Conservation (phyloP, 2,797 vertebrate species). For the Coregonus ussuriensis region DNA sequence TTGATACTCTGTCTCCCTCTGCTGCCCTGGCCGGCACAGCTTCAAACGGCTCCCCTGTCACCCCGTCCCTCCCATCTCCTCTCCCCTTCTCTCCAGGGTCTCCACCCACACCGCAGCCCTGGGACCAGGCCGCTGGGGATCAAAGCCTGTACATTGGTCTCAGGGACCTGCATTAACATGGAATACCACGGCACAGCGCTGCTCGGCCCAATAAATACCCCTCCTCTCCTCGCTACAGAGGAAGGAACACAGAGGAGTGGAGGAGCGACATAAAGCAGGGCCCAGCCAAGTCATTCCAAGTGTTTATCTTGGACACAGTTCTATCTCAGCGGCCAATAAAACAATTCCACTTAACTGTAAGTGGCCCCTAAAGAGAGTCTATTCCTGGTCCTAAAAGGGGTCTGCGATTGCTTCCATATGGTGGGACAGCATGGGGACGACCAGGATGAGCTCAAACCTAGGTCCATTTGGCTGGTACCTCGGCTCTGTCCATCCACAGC, state of each 20-base stretch:
- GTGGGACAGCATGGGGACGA: constrained; percentile 95
- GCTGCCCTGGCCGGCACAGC: constrained; percentile 62
- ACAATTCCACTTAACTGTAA: constrained; percentile 96
- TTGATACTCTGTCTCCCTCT: constrained; percentile 71
- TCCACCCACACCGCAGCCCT: constrained; percentile 67
- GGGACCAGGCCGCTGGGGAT: neutral
- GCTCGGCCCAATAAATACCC: constrained; percentile 91
- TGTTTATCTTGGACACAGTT: constrained; percentile 99
- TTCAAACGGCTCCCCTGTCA: constrained; percentile 68
- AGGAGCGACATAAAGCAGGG: constrained; percentile 74
- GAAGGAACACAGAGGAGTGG: constrained; percentile 75
- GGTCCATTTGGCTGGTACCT: constrained; percentile 90
- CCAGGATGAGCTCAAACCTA: constrained; percentile 84
- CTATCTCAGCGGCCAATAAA: constrained; percentile 98
- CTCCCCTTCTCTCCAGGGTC: constrained; percentile 66
- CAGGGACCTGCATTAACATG: constrained; percentile 88
- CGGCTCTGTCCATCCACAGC: constrained; percentile 91
- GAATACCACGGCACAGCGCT: constrained; percentile 88
- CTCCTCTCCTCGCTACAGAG: constrained; percentile 77
- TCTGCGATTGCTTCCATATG: constrained; percentile 99
- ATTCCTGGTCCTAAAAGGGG: constrained; percentile 94
- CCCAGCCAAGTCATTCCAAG: constrained; percentile 86
- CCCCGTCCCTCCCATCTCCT: constrained; percentile 31
- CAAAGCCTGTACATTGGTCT: constrained; percentile 72
- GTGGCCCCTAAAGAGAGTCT: constrained; percentile 95